Evolutionary conservation across 2,113 vertebrate genomes (phyloP).

Genomic region (Parotia lawesii): DNA sequence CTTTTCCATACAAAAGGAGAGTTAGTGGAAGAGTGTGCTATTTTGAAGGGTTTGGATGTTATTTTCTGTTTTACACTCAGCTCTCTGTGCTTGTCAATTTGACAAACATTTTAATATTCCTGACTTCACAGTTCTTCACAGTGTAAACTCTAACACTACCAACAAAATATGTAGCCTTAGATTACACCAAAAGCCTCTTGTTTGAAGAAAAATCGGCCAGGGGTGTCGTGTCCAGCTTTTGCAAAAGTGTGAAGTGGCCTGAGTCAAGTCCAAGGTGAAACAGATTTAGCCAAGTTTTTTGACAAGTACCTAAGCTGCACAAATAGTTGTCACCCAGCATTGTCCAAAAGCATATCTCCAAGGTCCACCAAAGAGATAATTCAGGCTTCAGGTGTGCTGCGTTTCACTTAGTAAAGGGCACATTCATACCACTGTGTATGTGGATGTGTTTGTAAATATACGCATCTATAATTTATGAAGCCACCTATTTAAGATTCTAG

Average conservation of each 20-base stretch:
- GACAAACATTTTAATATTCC: conserved; percentile 29
- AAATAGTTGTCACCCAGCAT: neutral
- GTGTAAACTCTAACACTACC: neutral
- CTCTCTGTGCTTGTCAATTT: neutral
- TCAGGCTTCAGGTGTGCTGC: neutral
- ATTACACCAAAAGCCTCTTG: neutral
- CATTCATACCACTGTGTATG: neutral
- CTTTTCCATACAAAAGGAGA: neutral
- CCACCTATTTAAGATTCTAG: conserved; percentile 50
- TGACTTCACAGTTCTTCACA: neutral
- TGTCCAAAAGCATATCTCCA: neutral
- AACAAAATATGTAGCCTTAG: neutral
- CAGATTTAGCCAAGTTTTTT: neutral
- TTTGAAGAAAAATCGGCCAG: neutral
- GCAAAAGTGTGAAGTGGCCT: neutral
- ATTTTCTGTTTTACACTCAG: conserved; percentile 6
- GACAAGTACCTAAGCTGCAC: neutral
- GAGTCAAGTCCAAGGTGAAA: neutral
- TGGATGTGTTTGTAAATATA: conserved; percentile 21
- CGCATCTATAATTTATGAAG: conserved; percentile 44
- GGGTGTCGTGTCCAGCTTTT: neutral
- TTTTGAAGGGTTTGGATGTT: neutral
- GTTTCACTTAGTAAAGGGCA: neutral
- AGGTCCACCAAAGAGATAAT: neutral
- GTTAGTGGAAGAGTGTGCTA: neutral